Conservation (phyloP, 2,113 vertebrate species). For the Lathamus discolor region DNA sequence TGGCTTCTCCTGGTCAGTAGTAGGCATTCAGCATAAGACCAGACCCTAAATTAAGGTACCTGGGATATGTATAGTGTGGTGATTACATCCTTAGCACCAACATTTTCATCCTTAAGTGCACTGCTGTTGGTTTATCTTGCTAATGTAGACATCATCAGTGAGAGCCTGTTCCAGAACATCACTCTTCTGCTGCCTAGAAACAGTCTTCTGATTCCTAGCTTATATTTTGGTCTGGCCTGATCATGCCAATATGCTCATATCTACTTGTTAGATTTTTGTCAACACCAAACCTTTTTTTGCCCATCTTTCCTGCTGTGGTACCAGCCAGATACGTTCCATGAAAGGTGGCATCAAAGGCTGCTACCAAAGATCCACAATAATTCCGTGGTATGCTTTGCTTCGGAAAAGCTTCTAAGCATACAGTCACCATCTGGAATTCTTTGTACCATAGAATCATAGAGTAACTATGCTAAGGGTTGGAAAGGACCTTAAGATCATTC, state of each 20-base stretch:
- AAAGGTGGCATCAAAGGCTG: neutral
- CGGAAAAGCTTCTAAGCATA: neutral
- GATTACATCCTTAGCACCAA: neutral
- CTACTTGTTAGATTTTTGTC: neutral
- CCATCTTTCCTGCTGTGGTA: neutral
- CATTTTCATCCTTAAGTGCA: neutral
- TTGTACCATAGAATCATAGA: neutral
- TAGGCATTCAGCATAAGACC: neutral
- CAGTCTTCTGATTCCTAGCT: neutral
- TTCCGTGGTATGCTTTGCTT: neutral
- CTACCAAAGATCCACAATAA: neutral
- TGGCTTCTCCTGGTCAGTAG: neutral
- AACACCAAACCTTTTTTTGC: neutral
- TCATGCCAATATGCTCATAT: neutral
- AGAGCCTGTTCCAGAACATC: neutral
- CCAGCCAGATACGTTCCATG: neutral
- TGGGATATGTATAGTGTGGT: neutral
- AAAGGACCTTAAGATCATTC: neutral
- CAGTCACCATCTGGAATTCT: neutral
- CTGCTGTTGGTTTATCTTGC: neutral
- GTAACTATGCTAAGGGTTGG: neutral
- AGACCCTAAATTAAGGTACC: neutral
- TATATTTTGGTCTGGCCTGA: neutral
- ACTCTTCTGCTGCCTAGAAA: neutral
- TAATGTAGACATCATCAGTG: neutral